Conservation (phyloP, 2,888 invertebrate species). For the Thera obeliscata region DNA sequence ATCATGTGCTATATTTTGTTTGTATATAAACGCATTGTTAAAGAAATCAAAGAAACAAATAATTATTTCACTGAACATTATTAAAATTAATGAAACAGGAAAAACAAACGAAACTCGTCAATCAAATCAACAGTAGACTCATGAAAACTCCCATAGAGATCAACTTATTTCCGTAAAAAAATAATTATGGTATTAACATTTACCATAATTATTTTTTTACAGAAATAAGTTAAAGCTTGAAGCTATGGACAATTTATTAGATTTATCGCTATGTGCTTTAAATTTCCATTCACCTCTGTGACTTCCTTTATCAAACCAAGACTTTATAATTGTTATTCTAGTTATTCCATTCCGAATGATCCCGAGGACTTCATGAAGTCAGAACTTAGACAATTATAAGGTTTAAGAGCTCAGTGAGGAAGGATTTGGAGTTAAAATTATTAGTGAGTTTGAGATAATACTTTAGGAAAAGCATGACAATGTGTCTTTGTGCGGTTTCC, state of each 20-base stretch:
- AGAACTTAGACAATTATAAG: constrained; percentile 60
- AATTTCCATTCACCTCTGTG: constrained; percentile 45
- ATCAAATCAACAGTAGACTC: too few relatives aligned
- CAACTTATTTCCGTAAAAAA: too few relatives aligned
- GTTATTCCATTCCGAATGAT: constrained; percentile 49
- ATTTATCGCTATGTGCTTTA: constrained; percentile 19
- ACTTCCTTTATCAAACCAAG: constrained; percentile 57
- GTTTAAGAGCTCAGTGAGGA: constrained; percentile 29
- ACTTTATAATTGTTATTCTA: constrained; percentile 66
- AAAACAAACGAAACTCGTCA: too few relatives aligned
- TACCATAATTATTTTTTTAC: too few relatives aligned
- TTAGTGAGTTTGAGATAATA: constrained; percentile 28
- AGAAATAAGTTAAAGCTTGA: too few relatives aligned
- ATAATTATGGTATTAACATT: too few relatives aligned
- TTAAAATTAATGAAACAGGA: too few relatives aligned
- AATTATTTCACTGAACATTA: too few relatives aligned
- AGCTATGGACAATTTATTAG: background rate
- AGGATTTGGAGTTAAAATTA: constrained; percentile 38
- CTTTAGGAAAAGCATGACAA: constrained; percentile 1
- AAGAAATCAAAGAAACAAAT: too few relatives aligned
- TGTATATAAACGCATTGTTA: too few relatives aligned
- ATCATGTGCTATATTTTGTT: too few relatives aligned
- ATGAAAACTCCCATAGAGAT: too few relatives aligned
- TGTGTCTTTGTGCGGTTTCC: background rate
- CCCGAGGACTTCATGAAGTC: constrained; percentile 42